Evolutionary conservation across 2,888 invertebrate genomes (phyloP), one percentile per base, ranked within the genome.

Genomic region (Napeogenes sylphis): DNA sequence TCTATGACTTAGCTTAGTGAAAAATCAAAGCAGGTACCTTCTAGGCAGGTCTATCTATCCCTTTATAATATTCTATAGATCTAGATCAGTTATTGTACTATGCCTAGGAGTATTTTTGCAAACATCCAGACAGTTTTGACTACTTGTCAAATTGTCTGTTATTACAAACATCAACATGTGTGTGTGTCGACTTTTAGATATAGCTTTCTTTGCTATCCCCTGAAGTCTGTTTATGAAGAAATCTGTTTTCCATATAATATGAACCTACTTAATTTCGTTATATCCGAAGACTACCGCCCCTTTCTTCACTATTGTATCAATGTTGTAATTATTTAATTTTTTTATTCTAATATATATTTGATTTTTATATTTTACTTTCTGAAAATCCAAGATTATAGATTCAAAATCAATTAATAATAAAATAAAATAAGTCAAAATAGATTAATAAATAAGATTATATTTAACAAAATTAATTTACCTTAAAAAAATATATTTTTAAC

Each of bases 241-340:
- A 69, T 69, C 71, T 66, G 63, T 65, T 73, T 74, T 75, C 74
- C 71, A 72, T 72, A 75, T 68, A 62, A 64, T 21, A 70, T 73
- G 73, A 73, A 75, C 73, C 72, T 75, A 72, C 71, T 70, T 75
- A 80, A 80, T 75, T 78, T 80, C 80, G 82, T 80, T 85, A 85
- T 85, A 86, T 85, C 84, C 82, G 81, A 85, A 80, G 59, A 83
- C 85, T 89, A 86, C 90, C 90, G 90, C 89, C 90, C 88, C 86
- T 80, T 84, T 87, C 85, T 87, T 88, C 86, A 90, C 90, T 90
- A 90, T 89, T 90, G 90, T 90, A 86, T 89, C 88, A 89, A 88
- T 90, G 90, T 90, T 87, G 84, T 87, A 79, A 79, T 78, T 63
- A 62, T 63, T 63, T 62, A 63, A 64, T 57, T 55, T 63, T 63